Evolutionary conservation across 2,888 invertebrate genomes (phyloP).

Genomic region (Ichneumoninae sp.): DNA sequence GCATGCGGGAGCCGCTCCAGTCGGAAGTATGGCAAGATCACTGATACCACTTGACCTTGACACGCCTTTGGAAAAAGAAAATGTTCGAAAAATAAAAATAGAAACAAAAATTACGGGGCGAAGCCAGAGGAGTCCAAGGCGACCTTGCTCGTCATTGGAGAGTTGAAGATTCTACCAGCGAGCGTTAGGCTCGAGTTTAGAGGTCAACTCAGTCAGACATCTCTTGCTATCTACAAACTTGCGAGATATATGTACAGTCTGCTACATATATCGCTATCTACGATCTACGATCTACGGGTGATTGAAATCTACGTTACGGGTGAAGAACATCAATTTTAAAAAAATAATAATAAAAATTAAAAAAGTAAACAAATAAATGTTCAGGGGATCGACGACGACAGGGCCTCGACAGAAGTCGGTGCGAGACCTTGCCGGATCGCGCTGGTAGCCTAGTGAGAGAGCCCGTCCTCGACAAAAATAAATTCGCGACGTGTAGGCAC

Average conservation of each 20-base stretch:
- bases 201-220: slow-evolving; percentile 21
- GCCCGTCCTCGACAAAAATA: slow-evolving; percentile 63
- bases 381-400: not conserved
- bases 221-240: not conserved
- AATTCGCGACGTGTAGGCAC: slow-evolving; percentile 41
- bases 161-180: slow-evolving; percentile 8
- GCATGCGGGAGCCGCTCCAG: slow-evolving; percentile 8
- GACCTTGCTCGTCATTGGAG: slow-evolving; percentile 31
- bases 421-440: slow-evolving; percentile 24
- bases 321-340: not conserved
- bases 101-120: not conserved
- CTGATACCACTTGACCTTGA: slow-evolving; percentile 37
- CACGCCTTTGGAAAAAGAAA: slow-evolving; percentile 8
- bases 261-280: too few species aligned
- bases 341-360: not conserved
- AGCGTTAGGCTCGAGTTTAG: slow-evolving; percentile 23
- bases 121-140: not conserved
- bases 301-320: not conserved
- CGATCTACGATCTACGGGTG: not conserved
- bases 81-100: not conserved
- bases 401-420: not conserved
- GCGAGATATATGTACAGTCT: not conserved
- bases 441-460: slow-evolving; percentile 25
- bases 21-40: slow-evolving; percentile 17
- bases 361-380: slow-evolving; percentile 1